A percentile compares a stretch with the other conserved stretches of the same genome.
phyloP scores from a whole-genome alignment of 2,888 invertebrate species.

The Norana najaformis region DNA sequence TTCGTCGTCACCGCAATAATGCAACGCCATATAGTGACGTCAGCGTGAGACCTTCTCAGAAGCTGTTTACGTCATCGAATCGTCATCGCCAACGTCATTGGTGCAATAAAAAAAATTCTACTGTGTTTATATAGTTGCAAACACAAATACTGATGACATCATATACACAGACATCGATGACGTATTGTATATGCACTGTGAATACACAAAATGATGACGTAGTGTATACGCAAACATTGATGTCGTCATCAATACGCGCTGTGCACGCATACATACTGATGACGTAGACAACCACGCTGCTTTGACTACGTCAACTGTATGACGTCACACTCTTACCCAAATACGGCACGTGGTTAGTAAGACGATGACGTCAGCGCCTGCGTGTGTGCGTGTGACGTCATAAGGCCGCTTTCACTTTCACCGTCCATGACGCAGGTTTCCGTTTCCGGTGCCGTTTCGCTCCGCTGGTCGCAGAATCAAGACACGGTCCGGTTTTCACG shows the following conservation, averaged over 20 bases:
- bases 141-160: no score
- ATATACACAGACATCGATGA: no score
- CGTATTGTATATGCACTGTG: not conserved
- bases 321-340: not conserved
- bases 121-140: no score
- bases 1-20: not conserved
- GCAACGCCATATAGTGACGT: not conserved
- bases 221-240: not conserved
- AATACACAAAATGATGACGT: not conserved
- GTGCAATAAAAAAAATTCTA: no score
- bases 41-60: not conserved
- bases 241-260: not conserved
- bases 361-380: not conserved
- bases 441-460: not conserved
- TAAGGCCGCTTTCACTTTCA: conserved; percentile 4
- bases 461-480: not conserved
- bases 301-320: not conserved
- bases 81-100: not conserved
- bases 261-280: not conserved
- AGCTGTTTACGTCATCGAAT: not conserved
- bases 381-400: not conserved
- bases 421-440: not conserved
- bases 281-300: not conserved
- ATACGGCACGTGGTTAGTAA: not conserved
- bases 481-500: not conserved